Base-by-base conservation (phyloP, 2,888 invertebrate species). In the Chaitophorus viminalis region DNA sequence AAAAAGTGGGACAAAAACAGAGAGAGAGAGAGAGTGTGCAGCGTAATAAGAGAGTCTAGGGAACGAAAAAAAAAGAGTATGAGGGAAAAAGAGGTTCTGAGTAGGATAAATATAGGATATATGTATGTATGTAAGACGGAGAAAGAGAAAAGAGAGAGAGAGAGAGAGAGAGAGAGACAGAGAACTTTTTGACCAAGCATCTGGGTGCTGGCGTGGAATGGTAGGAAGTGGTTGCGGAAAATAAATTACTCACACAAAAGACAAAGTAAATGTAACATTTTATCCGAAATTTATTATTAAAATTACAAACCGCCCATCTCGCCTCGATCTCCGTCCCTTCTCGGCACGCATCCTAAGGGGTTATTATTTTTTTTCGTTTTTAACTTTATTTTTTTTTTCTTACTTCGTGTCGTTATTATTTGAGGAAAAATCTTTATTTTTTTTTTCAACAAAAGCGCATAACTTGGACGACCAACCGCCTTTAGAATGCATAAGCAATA, bases 261-360 rank as follows among this genome's bases (percentile, higher is more conserved):
- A 85, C 76, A 85, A 85, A 85, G 68, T 85, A 85, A 68, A 68
- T 46, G 76, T 77, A 68, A 85, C 84, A 36, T 77, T 85, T 77
- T 85, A 68, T 85, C 76, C 68, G 11, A 77, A 77, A 85, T 85
- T 85, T 85, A 77, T 85, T 85, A 85, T 77, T 85, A 77, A 85
- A 85, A 84, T 84, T 84, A 84, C 65, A 74, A 83, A n/a, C 82
- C 65, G 8, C 29, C 39, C 4, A 21, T 21, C 5, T 36, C 25
- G 6, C 68, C 68, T 31, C 18, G 8, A 14, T 25, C 36, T 3
- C n/a, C n/a, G 46, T 68, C 33, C 21, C 29, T 21, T 74, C 36
- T n/a, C 72, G 33, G n/a, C 54, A 36, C 54, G 17, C 54, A n/a
- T 39, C 60, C 21, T 75, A 60, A 76, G 75, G 31, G 84, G 65